A percentile compares a stretch with the other conserved stretches of the same genome.
phyloP scores from a whole-genome alignment of 2,888 invertebrate genomes.

The Cremastobaeus sp. region DNA sequence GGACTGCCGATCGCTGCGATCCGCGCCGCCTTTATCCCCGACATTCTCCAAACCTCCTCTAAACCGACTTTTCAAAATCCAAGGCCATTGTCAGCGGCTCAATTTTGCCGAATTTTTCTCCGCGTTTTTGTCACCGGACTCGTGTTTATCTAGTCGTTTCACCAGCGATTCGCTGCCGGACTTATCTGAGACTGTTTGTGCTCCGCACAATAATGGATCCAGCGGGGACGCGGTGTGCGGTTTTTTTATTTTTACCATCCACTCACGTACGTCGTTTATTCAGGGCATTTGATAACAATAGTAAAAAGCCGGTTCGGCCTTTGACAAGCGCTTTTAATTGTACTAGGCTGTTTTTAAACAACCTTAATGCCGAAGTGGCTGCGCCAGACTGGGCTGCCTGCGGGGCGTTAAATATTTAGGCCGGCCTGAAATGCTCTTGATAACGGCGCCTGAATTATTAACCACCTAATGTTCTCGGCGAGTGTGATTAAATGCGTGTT shows the following conservation, averaged over 20 bases:
- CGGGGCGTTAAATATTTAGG: constrained; percentile 20
- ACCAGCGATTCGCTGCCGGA: background rate
- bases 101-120: constrained; percentile 12
- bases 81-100: constrained; percentile 18
- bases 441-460: constrained; percentile 38
- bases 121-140: constrained; percentile 11
- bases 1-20: constrained; percentile 38
- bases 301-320: background rate
- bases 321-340: constrained; percentile 18
- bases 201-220: constrained; percentile 5
- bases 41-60: background rate
- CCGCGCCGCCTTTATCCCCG: constrained; percentile 27
- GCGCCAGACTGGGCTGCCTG: background rate
- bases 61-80: constrained; percentile 19
- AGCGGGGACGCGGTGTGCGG: constrained; percentile 5
- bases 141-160: constrained; percentile 34
- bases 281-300: constrained; percentile 13
- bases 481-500: constrained; percentile 43
- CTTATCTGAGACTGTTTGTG: constrained; percentile 25
- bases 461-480: constrained; percentile 15
- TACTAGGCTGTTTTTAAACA: constrained; percentile 10
- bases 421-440: constrained; percentile 28
- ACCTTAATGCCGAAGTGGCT: constrained; percentile 10
- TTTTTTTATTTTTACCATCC: constrained; percentile 1
- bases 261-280: background rate